Percentiles rank a stretch among this genome's conserved stretches.
Evolutionary conservation across 2,888 invertebrate genomes (phyloP).

Genomic region (Eugnorisma glareosa): DNA sequence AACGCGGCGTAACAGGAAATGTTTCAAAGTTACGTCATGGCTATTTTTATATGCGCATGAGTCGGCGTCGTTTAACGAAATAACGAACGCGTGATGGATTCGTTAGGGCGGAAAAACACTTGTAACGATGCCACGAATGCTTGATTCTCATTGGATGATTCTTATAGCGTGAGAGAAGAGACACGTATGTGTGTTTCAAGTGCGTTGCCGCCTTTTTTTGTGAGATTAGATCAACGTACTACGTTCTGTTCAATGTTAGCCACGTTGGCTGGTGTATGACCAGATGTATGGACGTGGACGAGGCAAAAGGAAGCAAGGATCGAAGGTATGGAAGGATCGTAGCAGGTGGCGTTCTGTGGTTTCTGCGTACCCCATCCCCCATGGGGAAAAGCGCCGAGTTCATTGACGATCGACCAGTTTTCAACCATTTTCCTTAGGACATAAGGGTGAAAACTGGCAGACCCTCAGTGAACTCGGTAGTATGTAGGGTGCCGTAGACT

Average conservation of each 20-base stretch:
- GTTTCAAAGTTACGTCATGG: conserved; percentile 53
- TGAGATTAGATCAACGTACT: not conserved
- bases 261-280: not conserved
- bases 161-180: not conserved
- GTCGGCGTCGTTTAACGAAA: conserved; percentile 68
- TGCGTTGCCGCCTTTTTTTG: conserved; percentile 15
- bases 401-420: too few relatives aligned
- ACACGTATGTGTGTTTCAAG: conserved; percentile 19
- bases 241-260: not conserved
- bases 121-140: conserved; percentile 18
- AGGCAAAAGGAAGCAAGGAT: not conserved
- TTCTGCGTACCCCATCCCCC: not conserved
- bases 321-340: not conserved
- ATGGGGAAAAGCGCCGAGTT: not conserved
- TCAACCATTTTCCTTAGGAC: too few relatives aligned
- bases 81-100: conserved; percentile 65
- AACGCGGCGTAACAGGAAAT: conserved; percentile 45
- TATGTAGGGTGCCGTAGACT: not conserved
- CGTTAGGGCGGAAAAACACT: conserved; percentile 48
- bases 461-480: too few relatives aligned
- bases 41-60: conserved; percentile 62
- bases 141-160: conserved; percentile 27
- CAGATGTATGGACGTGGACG: not conserved
- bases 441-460: too few relatives aligned
- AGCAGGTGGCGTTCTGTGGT: not conserved